Base-by-base conservation (phyloP, 2,888 invertebrate species). In the Euclidia mi region DNA sequence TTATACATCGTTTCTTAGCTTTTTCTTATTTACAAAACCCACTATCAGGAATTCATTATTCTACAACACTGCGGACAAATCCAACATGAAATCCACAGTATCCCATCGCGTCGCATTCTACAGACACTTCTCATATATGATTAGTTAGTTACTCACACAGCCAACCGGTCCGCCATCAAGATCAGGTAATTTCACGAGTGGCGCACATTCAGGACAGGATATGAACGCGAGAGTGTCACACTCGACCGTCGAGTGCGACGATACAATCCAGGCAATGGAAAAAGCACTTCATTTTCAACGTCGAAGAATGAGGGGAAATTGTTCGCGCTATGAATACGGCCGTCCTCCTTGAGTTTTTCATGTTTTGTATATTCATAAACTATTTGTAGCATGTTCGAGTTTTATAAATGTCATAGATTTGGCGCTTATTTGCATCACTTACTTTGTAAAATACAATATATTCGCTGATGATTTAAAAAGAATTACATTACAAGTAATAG, bases 191-290 rank as follows among this genome's bases (percentile, higher is more conserved):
- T 78, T 71, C 65, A 71, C 72, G 60, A 68, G 56, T 50, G 42
- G 40, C 64, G 58, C 63, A 65, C 50, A 66, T 44, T 51, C 57
- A 38, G 35, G 48, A 34, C 41, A 69, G 73, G 71, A 74, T 75
- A 72, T 75, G 69, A 73, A 71, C 47, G 52, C 66, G 56, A 47
- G 51, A 56, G 56, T 58, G 55, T 47, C 43, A 49, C 52, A 55
- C 53, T 50, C 56, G 48, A 47, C 47, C 44, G 20, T 25, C 3
- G 41, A 47, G 28, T 60, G 42, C 53, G 10, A 32, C 43, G 53
- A 45, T 37, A 57, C 57, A 50, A 32, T 47, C 43, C 67, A 66
- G 76, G 78, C 78, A 80, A 80, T 80, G 71, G 72, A 76, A 77
- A 78, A 68, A 68, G 68, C 71, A 53, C 59, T 71, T 68, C 67